Evolutionary conservation across 2,113 vertebrate genomes (phyloP), one percentile per base, ranked within the genome.

Genomic region (Zapus hudsonius): DNA sequence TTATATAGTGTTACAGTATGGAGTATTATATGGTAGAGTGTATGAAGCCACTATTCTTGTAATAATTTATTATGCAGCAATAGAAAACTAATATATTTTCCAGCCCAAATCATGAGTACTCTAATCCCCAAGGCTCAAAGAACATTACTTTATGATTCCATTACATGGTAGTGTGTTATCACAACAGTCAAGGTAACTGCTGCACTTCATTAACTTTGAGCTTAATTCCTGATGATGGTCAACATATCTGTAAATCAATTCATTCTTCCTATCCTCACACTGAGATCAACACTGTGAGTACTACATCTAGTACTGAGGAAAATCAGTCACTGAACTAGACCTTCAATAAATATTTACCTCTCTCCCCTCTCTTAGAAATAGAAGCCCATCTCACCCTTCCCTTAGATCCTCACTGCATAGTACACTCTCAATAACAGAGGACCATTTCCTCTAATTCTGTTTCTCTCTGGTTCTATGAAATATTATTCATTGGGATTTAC

Each of bases 401-500:
- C 64, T 61, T 22, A 74, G 47, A 69, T 33, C 15, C 36, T 76
- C 59, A n/a, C 19, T 63, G 36, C 27, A 85, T 1, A 90, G 22
- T 2, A 92, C 7, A 89, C n/a, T 85, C 25, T 74, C 93, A 80
- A 63, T 27, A 89, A 87, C 0, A 72, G 10, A 70, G n/a, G 38
- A 52, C 5, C 63, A 69, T 85, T 63, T 87, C 36, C 73, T 87
- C 27, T 72, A 22, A 59, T 84, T 82, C 59, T 94, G 16, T 59
- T 76, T 76, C 82, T 42, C 76, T 90, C 12, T 44, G 78, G 57
- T 52, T 87, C 69, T 83, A 83, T 42, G 25, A 83, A 94, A 86
- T 93, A 94, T 55, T 80, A 29, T 52, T 89, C 33, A 84, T 44
- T 73, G 40, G 83, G 20, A 85, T 70, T 90, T 83, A 89, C 19